Base-by-base conservation (phyloP, 2,113 vertebrate genomes). In the Dicrurus megarhynchus region DNA sequence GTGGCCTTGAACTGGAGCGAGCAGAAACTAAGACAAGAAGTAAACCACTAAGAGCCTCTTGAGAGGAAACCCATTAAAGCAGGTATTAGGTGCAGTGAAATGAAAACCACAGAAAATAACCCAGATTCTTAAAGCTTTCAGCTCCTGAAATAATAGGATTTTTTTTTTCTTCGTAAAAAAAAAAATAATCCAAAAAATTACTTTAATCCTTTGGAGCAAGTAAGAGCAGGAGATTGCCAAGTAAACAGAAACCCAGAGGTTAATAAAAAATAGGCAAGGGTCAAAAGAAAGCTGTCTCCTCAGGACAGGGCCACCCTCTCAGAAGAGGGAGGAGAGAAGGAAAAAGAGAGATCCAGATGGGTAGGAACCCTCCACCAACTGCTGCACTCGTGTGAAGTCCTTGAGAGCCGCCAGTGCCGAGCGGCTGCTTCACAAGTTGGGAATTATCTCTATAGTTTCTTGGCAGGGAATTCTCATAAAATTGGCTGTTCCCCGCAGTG, bases 321-420 rank as follows among this genome's bases (percentile, higher is more conserved):
- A 20, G 75, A 68, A 64, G 61, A 84, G 44, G 53, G 84, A 95
- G 56, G 76, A 89, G 76, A 93, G 75, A 61, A 95, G 92, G 64
- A 96, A 78, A 60, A 91, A 42, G 87, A 94, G 79, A 95, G 69
- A 94, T 93, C 69, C 93, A 93, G 80, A 59, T 60, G 68, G 86
- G 88, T 95, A 94, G 93, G 92, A 96, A 95, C 76, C 93, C 91
- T 96, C 92, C 91, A 93, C 80, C 93, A 91, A 30, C 73, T 87
- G 68, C 89, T 92, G 80, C 44, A 53, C 88, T 96, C 10, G 0
- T 16, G 13, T 13, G n/a, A 94, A 88, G 89, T 86, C 95, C 83
- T 92, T 76, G 84, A 68, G 79, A 94, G 89, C 75, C 0, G 6
- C 90, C 70, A 15, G 42, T 2, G 15, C 10, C 20, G 9, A 53